Evolutionary conservation across 2,797 vertebrate genomes (phyloP).

Genomic region (Podarcis siculus): DNA sequence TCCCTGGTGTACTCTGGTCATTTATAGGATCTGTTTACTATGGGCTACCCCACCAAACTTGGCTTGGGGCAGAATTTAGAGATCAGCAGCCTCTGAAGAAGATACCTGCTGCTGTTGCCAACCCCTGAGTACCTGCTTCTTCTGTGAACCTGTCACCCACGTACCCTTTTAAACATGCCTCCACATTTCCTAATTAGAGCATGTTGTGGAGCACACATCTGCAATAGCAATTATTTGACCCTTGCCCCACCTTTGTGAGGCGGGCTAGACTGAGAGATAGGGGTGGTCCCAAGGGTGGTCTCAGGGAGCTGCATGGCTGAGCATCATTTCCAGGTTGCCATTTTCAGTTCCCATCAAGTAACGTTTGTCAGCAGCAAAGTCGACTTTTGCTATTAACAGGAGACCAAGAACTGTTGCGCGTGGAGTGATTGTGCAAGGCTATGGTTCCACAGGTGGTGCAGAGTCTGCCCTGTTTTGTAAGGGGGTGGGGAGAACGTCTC

Average conservation of each 20-base stretch:
- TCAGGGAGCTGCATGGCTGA: too few relatives aligned
- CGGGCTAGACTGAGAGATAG: neutral
- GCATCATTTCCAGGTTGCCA: too few relatives aligned
- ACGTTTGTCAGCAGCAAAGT: neutral
- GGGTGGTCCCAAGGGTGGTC: too few relatives aligned
- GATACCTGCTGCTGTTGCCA: neutral
- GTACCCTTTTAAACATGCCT: too few relatives aligned
- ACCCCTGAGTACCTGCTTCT: too few relatives aligned
- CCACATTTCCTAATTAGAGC: too few relatives aligned
- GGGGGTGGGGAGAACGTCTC: too few relatives aligned
- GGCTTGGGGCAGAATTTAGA: neutral
- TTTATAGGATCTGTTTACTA: neutral
- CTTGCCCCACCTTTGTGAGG: neutral
- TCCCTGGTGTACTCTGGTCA: too few relatives aligned
- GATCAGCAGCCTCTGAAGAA: too few relatives aligned
- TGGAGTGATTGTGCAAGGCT: neutral
- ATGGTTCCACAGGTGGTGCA: neutral
- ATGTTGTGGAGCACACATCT: neutral
- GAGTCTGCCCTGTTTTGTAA: neutral
- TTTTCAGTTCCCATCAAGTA: neutral
- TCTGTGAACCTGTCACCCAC: too few relatives aligned
- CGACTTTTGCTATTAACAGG: neutral
- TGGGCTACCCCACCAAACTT: neutral
- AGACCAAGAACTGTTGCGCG: neutral
- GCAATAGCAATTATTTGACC: neutral